A percentile compares a stretch with the other conserved stretches of the same genome.
Evolutionary conservation across 1,140 invertebrate species (phyloP).

Genomic region (Drosophila bocki): DNA sequence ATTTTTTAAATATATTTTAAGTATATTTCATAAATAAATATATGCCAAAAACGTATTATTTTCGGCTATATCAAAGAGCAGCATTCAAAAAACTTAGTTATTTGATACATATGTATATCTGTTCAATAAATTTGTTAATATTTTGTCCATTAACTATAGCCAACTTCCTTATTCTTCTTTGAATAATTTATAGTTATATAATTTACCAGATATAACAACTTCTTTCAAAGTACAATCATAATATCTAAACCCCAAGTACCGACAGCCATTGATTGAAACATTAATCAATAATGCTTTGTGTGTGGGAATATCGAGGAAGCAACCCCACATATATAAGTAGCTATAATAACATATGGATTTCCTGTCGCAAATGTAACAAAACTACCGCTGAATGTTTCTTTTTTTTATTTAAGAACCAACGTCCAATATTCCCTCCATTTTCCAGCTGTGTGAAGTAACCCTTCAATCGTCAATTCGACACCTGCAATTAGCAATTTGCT

Average conservation of each 20-base stretch:
- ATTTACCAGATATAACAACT: not conserved
- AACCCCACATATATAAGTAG: not conserved
- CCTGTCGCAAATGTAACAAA: constrained; percentile 17
- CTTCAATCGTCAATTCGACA: constrained; percentile 64
- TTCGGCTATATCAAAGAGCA: not conserved
- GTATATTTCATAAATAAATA: not conserved
- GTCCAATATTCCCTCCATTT: constrained; percentile 17
- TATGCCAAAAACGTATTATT: not conserved
- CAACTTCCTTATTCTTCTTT: not conserved
- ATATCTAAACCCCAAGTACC: not conserved
- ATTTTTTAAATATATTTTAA: not conserved
- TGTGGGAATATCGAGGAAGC: not conserved
- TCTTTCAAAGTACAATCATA: not conserved
- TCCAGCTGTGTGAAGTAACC: constrained; percentile 40
- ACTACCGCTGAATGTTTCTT: not conserved
- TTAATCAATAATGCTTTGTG: constrained; percentile 32
- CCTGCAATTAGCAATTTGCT: constrained; percentile 65
- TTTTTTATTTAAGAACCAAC: not conserved
- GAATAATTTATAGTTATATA: not conserved
- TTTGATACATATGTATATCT: not conserved
- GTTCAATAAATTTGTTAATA: not conserved
- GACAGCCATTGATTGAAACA: constrained; percentile 23
- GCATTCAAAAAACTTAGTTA: not conserved
- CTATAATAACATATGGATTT: constrained; percentile 15
- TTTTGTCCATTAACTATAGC: not conserved